Percentiles rank a stretch among this genome's conserved stretches.
Conservation (phyloP, 2,797 vertebrate genomes). For the Ciconia nigra region DNA sequence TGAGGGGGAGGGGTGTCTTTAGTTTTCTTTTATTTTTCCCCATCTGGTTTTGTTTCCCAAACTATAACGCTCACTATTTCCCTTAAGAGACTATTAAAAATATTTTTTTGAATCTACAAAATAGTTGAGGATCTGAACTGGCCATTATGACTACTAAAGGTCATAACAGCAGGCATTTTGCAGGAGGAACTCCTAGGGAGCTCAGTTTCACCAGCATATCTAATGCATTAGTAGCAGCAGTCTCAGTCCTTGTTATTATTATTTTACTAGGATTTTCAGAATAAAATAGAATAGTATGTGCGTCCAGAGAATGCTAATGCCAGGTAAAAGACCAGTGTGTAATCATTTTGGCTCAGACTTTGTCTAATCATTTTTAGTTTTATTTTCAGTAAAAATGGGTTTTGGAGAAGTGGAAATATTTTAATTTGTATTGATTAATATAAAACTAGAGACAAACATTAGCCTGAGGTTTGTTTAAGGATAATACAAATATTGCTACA, state of each 20-base stretch:
- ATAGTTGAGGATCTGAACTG: background rate
- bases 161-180: background rate
- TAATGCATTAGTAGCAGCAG: background rate
- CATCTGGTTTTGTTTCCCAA: background rate
- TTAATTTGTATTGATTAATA: background rate
- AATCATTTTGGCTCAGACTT: background rate
- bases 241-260: background rate
- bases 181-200: background rate
- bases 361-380: background rate
- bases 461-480: background rate
- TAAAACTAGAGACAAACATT: background rate
- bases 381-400: background rate
- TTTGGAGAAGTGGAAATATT: background rate
- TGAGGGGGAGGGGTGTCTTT: background rate
- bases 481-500: background rate
- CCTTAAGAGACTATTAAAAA: background rate
- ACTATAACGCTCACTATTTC: background rate
- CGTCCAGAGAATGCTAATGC: background rate
- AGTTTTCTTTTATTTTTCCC: background rate
- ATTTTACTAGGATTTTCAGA: conserved; percentile 16
- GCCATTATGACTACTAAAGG: background rate
- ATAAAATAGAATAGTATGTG: background rate
- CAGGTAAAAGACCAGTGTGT: background rate
- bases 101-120: background rate
- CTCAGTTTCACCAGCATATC: background rate